phyloP scores from a whole-genome alignment of 2,113 vertebrate species.

The Anoplopoma fimbria region DNA sequence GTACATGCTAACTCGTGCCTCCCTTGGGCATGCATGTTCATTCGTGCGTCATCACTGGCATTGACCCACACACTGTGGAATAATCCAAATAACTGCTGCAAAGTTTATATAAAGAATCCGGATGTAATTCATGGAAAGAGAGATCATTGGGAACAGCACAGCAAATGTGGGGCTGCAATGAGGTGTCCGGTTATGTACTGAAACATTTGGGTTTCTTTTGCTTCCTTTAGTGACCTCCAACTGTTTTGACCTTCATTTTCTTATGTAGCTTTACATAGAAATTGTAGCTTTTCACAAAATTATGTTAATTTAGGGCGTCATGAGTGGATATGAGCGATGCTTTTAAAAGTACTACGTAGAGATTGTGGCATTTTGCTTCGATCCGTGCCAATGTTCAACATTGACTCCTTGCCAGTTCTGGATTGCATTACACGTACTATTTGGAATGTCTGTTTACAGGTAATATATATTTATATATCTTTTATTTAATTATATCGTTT shows the following conservation, averaged over 20 bases:
- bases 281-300: neutral
- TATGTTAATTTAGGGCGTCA: neutral
- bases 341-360: too few relatives aligned
- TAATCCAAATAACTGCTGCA: neutral
- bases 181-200: neutral
- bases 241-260: neutral
- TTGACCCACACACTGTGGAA: neutral
- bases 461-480: too few relatives aligned
- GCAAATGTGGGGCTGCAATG: neutral
- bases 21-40: neutral
- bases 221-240: neutral
- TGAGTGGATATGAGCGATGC: neutral
- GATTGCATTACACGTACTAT: neutral
- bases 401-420: neutral
- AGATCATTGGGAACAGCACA: neutral
- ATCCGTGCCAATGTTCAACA: neutral
- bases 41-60: slow-evolving; percentile 23
- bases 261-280: neutral
- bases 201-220: neutral
- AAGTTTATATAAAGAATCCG: neutral
- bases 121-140: neutral
- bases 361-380: neutral
- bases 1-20: neutral
- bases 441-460: neutral
- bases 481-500: too few relatives aligned